Base-by-base conservation (phyloP, 2,113 vertebrate species). In the Pavo muticus region DNA sequence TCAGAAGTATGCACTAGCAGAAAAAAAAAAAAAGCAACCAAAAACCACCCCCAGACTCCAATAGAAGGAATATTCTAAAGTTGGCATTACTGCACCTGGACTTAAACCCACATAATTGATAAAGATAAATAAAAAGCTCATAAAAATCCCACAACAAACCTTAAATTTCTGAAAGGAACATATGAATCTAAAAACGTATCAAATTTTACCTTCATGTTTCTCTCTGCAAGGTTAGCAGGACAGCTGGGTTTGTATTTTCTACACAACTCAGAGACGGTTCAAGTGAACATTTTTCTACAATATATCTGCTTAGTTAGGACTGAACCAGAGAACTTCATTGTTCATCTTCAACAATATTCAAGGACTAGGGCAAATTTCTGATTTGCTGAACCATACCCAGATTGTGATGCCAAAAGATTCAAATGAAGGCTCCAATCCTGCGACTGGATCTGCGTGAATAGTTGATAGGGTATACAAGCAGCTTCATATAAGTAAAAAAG, bases 401-500 rank as follows among this genome's bases (percentile, higher is more conserved):
- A 80, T 37, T 84, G 76, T 90, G 91, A 90, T 74, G 90, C 15
- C 85, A 91, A 93, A 87, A 88, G 85, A 86, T 85, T 91, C 90
- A 97, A 85, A 93, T 87, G 94, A 92, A 97, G 90, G 79, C 91
- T 96, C 94, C 91, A 93, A 94, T 97, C 85, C 91, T 91, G 96
- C 94, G 91, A 88, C 75, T 80, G 85, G 91, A 93, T 93, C 94
- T 94, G 72, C 78, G 72, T 90, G 69, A 95, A 91, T 68, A 94
- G 91, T 74, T 91, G 76, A 91, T 47, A 90, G 91, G 79, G 91
- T 75, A 87, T 60, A 94, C 87, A 94, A 93, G 82, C 72, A 91
- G 82, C 88, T 95, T 83, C 83, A 85, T 52, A 78, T 21, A 87
- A 84, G 54, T 73, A 70, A 61, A 76, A 76, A 76, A 60, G 57